A percentile compares a stretch with the other conserved stretches of the same genome.
These are phyloP conservation scores for Spinus olivaceus DNA, from an alignment of 2,797 vertebrate genomes.

Conservation along the genomic window DNA sequence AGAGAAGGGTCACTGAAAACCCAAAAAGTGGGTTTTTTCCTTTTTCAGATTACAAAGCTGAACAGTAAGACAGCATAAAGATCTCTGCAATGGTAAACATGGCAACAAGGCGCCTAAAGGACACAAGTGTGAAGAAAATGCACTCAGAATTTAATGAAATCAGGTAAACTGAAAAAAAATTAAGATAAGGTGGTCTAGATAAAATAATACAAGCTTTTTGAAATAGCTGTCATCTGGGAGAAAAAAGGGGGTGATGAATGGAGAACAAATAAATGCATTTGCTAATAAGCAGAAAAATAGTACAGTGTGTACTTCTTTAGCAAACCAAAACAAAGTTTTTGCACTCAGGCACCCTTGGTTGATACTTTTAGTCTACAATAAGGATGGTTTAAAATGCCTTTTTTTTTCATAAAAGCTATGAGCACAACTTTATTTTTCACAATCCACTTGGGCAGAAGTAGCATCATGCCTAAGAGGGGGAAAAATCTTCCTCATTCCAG, in stretches of 20 bases:
- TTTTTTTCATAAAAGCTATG: background rate
- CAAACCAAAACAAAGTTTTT: background rate
- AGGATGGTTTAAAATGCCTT: background rate
- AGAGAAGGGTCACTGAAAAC: background rate
- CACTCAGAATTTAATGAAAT: background rate
- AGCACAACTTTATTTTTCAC: background rate
- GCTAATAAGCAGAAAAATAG: background rate
- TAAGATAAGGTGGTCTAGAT: background rate
- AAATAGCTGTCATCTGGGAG: background rate
- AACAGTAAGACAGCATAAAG: background rate
- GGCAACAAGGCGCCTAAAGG: background rate
- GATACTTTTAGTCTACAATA: background rate
- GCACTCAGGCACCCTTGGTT: background rate
- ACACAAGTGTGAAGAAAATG: background rate
- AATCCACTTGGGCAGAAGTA: background rate
- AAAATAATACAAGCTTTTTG: background rate
- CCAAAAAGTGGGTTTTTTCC: fast-evolving
- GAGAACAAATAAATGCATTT: background rate
- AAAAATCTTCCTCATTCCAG: background rate
- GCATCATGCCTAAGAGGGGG: background rate
- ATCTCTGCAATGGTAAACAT: background rate
- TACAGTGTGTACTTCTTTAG: background rate
- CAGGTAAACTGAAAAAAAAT: background rate
- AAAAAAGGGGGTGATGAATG: fast-evolving
- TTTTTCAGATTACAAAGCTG: background rate